Percentiles rank a stretch among this genome's conserved stretches.
Conservation (phyloP, 2,113 vertebrate genomes). For the Brachionichthys hirsutus region DNA sequence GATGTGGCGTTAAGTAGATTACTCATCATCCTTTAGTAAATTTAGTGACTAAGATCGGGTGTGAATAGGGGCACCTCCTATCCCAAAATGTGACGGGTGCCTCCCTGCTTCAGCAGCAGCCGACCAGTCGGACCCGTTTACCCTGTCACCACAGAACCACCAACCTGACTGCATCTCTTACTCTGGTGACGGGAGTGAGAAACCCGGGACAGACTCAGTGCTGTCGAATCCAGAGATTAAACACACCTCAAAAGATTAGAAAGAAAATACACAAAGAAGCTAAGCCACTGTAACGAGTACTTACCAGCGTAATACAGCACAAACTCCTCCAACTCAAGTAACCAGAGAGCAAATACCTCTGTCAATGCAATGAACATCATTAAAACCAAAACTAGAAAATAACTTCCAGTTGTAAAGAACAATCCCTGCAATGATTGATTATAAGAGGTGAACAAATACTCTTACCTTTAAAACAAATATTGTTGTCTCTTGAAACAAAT, state of each 20-base stretch:
- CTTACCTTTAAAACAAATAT: no score
- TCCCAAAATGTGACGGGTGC: conserved; percentile 9
- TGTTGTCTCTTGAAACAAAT: no score
- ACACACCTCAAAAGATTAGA: background rate
- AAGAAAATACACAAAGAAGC: background rate
- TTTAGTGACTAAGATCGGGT: background rate
- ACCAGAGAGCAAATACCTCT: no score
- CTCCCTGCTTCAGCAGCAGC: conserved; percentile 35
- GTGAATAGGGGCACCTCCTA: conserved; percentile 25
- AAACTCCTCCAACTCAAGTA: no score
- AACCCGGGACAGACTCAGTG: background rate
- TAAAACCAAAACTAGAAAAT: no score
- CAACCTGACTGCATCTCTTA: conserved; percentile 32
- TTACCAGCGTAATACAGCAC: no score
- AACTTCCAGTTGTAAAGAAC: no score
- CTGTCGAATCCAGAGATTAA: background rate
- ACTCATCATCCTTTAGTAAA: background rate
- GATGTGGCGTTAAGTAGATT: background rate
- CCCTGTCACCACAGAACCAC: conserved; percentile 17
- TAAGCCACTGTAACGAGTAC: no score
- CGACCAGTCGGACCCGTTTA: conserved; percentile 65
- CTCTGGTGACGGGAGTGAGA: conserved; percentile 6
- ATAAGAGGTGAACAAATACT: no score
- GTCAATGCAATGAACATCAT: no score
- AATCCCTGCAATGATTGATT: no score